Base-by-base conservation (phyloP, 1,140 invertebrate genomes). In the Maniola jurtina region DNA sequence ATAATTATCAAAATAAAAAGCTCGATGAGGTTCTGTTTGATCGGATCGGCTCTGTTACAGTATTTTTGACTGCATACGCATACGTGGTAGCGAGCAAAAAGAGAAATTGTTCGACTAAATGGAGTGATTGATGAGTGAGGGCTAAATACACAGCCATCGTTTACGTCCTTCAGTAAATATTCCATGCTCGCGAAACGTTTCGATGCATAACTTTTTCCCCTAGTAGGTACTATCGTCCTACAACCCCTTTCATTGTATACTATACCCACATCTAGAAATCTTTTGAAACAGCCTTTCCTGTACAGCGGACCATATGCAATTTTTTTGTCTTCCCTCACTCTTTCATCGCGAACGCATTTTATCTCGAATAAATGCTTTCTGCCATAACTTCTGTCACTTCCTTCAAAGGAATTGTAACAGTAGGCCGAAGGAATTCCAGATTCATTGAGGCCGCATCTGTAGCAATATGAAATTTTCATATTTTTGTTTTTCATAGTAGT, bases 31-130 rank as follows among this genome's bases (percentile, higher is more conserved):
- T 35, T 55, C 4, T 9, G 6, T 55, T 34, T 34, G 5, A 40
- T 57, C n/a, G 8, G 4, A 8, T 40, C 6, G 38, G 55, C 5
- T 8, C 11, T 5, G 52, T 81, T 83, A 59, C 80, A 83, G 45
- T 72, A 80, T 34, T 52, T 73, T 35, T 25, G 50, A 5, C 55
- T 65, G 36, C 82, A 84, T 6, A 84, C 77, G 58, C 82, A 84
- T 16, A 84, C 79, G 61, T 82, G 77, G 55, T 82, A 82, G 0
- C 74, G 68, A 7, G 71, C 75, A 57, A 65, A 84, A n/a, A 84
- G 65, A 8, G 80, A 82, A 33, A 82, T 68, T 16, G 69, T 64
- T 2, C 77, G 68, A 56, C 66, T 72, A 48, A 79, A 84, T 3
- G 79, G 76, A 8, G 77, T 81, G 13, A 84, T 56, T 0, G 77